Conservation (phyloP, 1,140 invertebrate genomes). For the Thaumatotibia leucotreta region DNA sequence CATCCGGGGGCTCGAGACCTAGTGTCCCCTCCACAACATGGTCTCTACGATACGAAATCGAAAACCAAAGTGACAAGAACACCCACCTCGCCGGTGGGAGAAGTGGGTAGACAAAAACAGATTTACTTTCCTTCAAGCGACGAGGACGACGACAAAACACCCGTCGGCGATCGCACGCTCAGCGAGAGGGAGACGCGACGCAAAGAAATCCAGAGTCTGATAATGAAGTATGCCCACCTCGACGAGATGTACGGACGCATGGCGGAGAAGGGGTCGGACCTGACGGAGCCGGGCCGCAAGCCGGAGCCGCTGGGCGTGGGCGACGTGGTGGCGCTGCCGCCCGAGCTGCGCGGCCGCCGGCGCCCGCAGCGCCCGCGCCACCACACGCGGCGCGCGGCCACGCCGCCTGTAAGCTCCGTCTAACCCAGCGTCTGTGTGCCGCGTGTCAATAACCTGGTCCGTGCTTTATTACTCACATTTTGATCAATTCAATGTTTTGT, state of each 20-base stretch:
- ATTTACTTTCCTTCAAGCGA: constrained; percentile 68
- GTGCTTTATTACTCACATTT: constrained; percentile 42
- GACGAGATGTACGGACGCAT: constrained; percentile 80
- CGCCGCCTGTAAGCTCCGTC: constrained; percentile 77
- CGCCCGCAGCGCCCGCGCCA: constrained; percentile 58
- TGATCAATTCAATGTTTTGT: background rate
- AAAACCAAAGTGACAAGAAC: constrained; percentile 51
- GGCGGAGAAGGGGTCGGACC: constrained; percentile 46
- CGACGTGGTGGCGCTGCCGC: constrained; percentile 57
- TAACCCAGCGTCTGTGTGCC: constrained; percentile 62
- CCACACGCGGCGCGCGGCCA: constrained; percentile 61
- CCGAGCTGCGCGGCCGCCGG: constrained; percentile 62
- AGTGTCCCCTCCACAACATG: constrained; percentile 48
- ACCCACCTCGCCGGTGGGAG: constrained; percentile 51
- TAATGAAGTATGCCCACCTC: constrained; percentile 85
- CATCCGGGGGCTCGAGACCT: constrained; percentile 52
- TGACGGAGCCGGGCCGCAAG: constrained; percentile 37
- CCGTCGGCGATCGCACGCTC: constrained; percentile 76
- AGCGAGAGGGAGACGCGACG: constrained; percentile 84
- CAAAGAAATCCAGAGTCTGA: constrained; percentile 88
- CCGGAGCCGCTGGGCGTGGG: constrained; percentile 58
- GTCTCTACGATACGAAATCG: constrained; percentile 41
- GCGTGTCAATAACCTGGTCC: constrained; percentile 46
- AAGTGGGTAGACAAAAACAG: constrained; percentile 70
- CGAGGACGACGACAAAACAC: constrained; percentile 75